Evolutionary conservation across 2,797 vertebrate species (phyloP).

Genomic region (Poeciliopsis infans): DNA sequence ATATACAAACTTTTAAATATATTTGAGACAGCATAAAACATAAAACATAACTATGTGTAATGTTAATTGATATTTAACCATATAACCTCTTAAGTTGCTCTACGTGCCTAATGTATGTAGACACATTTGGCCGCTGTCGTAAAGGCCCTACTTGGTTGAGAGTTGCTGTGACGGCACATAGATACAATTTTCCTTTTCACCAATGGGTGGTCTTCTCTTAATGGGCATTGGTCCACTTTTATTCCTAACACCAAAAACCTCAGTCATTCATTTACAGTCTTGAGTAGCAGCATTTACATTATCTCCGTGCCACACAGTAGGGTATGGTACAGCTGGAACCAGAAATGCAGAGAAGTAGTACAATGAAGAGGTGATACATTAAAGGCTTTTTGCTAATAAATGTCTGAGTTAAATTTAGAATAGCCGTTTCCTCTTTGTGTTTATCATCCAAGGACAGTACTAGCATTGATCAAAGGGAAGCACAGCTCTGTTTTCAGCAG

Average conservation of each 20-base stretch:
- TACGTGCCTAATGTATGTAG: constrained; percentile 10
- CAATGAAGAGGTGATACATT: constrained; percentile 21
- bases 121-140: constrained; percentile 35
- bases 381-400: constrained; percentile 23
- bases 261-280: constrained; percentile 62
- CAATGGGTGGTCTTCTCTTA: constrained; percentile 71
- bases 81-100: neutral
- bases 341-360: constrained; percentile 37
- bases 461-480: constrained; percentile 53
- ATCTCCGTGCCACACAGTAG: constrained; percentile 56
- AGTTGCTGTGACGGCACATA: constrained; percentile 29
- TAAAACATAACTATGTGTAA: neutral
- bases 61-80: neutral
- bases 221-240: constrained; percentile 63
- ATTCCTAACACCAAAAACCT: constrained; percentile 62
- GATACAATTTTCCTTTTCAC: constrained; percentile 40
- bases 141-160: constrained; percentile 30
- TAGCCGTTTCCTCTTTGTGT: constrained; percentile 25
- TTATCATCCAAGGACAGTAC: constrained; percentile 24
- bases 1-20: neutral
- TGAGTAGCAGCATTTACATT: constrained; percentile 56
- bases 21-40: neutral
- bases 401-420: constrained; percentile 10
- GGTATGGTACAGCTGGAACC: constrained; percentile 41
- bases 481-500: constrained; percentile 42